Conservation (phyloP, 2,888 invertebrate species). For the Eilema sororculum region DNA sequence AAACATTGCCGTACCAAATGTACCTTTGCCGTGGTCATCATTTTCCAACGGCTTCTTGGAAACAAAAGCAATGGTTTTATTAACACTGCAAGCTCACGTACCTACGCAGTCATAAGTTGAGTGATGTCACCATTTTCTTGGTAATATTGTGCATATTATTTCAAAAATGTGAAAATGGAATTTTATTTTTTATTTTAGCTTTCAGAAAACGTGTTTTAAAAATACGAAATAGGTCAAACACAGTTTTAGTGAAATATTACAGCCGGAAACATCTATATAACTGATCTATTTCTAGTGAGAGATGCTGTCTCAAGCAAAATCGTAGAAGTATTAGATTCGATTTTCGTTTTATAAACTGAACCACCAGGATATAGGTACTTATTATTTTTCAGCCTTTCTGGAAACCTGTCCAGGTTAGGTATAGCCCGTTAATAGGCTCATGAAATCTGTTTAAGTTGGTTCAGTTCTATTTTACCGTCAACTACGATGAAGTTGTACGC, state of each 20-base stretch:
- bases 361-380: not conserved
- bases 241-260: slow-evolving; percentile 3
- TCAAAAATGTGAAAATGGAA: not conserved
- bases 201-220: not conserved
- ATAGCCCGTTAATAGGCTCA: no score
- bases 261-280: not conserved
- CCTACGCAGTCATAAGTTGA: slow-evolving; percentile 21
- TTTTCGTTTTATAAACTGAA: not conserved
- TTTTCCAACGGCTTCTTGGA: slow-evolving; percentile 48
- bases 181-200: not conserved
- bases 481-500: no score
- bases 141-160: slow-evolving; percentile 10
- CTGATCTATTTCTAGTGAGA: not conserved
- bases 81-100: slow-evolving; percentile 35
- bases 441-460: no score
- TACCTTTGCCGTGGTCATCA: slow-evolving; percentile 27
- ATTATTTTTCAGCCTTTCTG: not conserved
- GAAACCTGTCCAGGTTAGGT: no score
- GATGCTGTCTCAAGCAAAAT: not conserved
- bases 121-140: slow-evolving; percentile 30
- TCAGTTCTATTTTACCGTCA: no score
- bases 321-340: not conserved
- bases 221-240: not conserved
- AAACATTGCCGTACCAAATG: slow-evolving; percentile 40
- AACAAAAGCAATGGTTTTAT: slow-evolving; percentile 47